phyloP scores from a whole-genome alignment of 2,888 invertebrate genomes.

The Anagyrus pseudococci region DNA sequence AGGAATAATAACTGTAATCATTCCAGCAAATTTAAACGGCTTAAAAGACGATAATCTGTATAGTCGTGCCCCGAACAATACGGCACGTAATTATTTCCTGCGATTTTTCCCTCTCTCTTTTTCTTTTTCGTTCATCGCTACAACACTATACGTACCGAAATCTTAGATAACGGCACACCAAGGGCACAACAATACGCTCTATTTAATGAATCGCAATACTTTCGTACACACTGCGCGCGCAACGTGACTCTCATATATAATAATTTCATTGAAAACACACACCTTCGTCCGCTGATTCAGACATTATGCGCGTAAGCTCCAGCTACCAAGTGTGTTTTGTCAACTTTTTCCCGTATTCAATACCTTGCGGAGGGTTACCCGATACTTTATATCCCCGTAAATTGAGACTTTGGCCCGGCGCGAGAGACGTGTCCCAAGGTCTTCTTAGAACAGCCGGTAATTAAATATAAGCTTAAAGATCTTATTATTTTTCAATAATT shows the following conservation, averaged over 20 bases:
- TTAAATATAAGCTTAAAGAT: background rate
- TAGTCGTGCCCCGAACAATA: background rate
- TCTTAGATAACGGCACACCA: slow-evolving; percentile 15
- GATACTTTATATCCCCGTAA: background rate
- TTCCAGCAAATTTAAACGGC: no score
- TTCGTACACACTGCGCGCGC: no score
- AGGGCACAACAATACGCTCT: no score
- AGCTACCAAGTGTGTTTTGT: background rate
- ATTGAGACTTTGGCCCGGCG: background rate
- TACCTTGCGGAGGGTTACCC: background rate
- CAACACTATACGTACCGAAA: slow-evolving; percentile 5
- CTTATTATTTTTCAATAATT: no score
- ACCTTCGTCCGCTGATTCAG: no score
- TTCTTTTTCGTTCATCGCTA: background rate
- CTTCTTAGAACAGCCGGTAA: no score
- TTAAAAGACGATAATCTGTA: no score
- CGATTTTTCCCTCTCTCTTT: slow-evolving; percentile 3
- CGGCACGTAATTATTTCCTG: slow-evolving; percentile 21
- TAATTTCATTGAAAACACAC: no score
- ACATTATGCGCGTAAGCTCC: no score
- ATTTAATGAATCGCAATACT: no score
- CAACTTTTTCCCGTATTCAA: background rate
- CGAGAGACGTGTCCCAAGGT: no score
- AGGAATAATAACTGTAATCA: background rate
- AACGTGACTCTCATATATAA: no score